Base-by-base conservation (phyloP, 2,888 invertebrate genomes). In the Neelides folsomi region DNA sequence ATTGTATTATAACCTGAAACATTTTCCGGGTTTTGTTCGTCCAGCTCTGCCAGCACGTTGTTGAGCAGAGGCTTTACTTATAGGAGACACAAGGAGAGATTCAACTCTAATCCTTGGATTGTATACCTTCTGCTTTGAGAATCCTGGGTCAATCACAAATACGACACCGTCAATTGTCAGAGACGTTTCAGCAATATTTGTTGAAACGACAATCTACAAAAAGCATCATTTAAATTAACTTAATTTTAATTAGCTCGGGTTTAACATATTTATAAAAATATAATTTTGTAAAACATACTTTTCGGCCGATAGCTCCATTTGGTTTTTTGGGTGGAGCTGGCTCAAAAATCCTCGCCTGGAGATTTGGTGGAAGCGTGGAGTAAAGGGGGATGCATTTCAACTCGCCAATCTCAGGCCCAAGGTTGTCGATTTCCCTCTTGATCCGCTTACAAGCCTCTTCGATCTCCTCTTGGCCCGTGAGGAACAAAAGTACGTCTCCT, bases 131-230 rank as follows among this genome's bases (percentile, higher is more conserved):
- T 98, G 98, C 68, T 98, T 99, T 0, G 97, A 93, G 73, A 99
- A 99, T 9, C 98, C 98, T 0, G 98, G 97, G 73, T 98, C 98
- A 67, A 99, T 97, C 9, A 99, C 98, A 70, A 95, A 99, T 10
- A 99, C 98, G 1, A 98, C 95, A 45, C 98, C 98, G 67, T 98
- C 98, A 66, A 98, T 98, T 5, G 98, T 99, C 19, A 99, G 72
- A 0, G 97, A 97, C 0, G 98, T 99, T 74, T 99, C 98, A 0
- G 98, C 98, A 63, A 99, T 98, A 70, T 99, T 98, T 0, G 98
- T 98, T 0, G 97, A 95, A 0, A 99, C 93, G 0, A 99, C 97
- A 1, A 94, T 59, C 62, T 63, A 40, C n/a, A 7, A 50, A 34
- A 39, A 42, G 13, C 18, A 41, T 38, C 48, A 48, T 1, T 38